Base-by-base conservation (phyloP, 2,797 vertebrate genomes). In the Danio choprae region DNA sequence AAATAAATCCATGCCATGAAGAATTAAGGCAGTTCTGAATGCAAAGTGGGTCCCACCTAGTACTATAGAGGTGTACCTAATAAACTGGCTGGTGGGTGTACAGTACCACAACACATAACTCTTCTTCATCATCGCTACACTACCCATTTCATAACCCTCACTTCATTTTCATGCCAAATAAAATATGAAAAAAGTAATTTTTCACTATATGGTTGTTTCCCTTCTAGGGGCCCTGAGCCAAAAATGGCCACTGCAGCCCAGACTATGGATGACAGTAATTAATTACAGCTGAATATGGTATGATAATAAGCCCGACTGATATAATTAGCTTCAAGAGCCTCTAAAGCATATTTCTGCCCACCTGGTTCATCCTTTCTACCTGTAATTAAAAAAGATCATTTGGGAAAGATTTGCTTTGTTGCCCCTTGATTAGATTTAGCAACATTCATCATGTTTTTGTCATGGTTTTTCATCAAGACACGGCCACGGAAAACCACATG, bases 271-370 rank as follows among this genome's bases (percentile, higher is more conserved):
- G 71, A 79, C 70, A 63, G 58, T 83, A 77, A 82, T 84, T 86
- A 84, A 86, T 86, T 84, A 86, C 40, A 77, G 62, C 67, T 74
- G 76, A 77, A 84, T 81, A 83, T 36, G 50, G 72, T 46, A 74
- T 80, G 82, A 84, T 84, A 82, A 84, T 82, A 74, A 80, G 58
- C 62, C 68, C 62, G 50, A 56, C 68, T 81, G 73, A 71, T 79
- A 73, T 82, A 84, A 84, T 84, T 79, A 86, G 75, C 68, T 62
- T 74, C 62, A 79, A 76, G 50, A 81, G 67, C 13, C 60, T 75
- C 51, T 41, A 64, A 79, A 79, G 75, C 29, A 79, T 55, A 64
- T 56, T 76, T 82, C 81, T 76, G 44, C 63, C 48, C 82, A 84
- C 82, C 84, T 81, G 76, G 59, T 86, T 77, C 56, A 77, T 76